A percentile compares a stretch with the other conserved stretches of the same genome.
phyloP scores from a whole-genome alignment of 2,888 invertebrate genomes.

The Apamea epomidion region DNA sequence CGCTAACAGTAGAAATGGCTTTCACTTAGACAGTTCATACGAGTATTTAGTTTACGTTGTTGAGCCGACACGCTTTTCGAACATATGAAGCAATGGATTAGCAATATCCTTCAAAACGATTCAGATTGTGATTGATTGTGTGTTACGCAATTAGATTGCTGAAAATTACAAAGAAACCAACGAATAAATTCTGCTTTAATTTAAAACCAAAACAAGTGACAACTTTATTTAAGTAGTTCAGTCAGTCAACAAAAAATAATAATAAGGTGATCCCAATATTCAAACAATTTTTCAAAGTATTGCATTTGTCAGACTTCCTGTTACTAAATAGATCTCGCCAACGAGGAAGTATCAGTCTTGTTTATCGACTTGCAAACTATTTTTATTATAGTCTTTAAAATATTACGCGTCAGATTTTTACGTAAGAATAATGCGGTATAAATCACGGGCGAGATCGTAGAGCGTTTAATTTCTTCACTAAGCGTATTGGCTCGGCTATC shows the following conservation, averaged over 20 bases:
- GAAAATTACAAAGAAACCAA: not conserved
- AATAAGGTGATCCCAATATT: not conserved
- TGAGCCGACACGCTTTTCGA: too few relatives aligned
- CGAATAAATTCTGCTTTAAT: not conserved
- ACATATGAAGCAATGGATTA: too few relatives aligned
- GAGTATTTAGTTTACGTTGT: too few relatives aligned
- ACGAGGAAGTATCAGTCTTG: constrained; percentile 26
- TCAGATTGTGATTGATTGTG: not conserved
- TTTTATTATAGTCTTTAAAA: not conserved
- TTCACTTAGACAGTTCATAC: too few relatives aligned
- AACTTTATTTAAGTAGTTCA: constrained; percentile 6
- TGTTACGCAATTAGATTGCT: not conserved
- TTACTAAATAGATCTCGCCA: constrained; percentile 5
- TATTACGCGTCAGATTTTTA: constrained; percentile 5
- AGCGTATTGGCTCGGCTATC: not conserved
- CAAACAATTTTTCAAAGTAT: constrained; percentile 9
- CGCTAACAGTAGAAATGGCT: not conserved
- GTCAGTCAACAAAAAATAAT: not conserved
- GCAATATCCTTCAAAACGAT: not conserved
- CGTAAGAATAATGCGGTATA: constrained; percentile 4
- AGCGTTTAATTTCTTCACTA: not conserved
- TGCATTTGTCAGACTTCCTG: constrained; percentile 29
- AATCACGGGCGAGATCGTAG: not conserved
- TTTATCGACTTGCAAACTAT: constrained; percentile 12
- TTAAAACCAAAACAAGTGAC: not conserved